Conservation (phyloP, 1,140 invertebrate species). For the Drosophila mayri region DNA sequence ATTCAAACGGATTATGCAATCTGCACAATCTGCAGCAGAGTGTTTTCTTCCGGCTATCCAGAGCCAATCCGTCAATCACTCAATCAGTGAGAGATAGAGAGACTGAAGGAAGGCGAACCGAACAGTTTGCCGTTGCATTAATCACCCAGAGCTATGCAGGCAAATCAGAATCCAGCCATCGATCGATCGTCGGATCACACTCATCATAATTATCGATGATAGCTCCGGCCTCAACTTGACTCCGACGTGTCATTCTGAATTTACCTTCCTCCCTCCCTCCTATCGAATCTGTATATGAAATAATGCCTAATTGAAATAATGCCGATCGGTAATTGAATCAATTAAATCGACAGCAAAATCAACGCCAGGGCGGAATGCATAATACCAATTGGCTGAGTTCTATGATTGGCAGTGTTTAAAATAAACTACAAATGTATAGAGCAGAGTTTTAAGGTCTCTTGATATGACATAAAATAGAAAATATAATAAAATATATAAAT, state of each 20-base stretch:
- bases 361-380: constrained; percentile 21
- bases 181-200: constrained; percentile 27
- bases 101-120: constrained; percentile 25
- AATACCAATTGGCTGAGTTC: constrained; percentile 9
- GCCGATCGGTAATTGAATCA: constrained; percentile 41
- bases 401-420: constrained; percentile 5
- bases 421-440: background rate
- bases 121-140: constrained; percentile 68
- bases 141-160: constrained; percentile 45
- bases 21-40: constrained; percentile 21
- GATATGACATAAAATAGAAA: no score
- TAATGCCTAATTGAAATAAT: constrained; percentile 43
- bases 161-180: constrained; percentile 33
- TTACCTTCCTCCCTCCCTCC: background rate
- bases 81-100: constrained; percentile 17
- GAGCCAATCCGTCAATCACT: constrained; percentile 63
- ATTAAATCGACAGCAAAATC: constrained; percentile 42
- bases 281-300: background rate
- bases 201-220: constrained; percentile 53
- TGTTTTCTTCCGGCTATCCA: constrained; percentile 59
- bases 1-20: constrained; percentile 60
- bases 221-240: constrained; percentile 23
- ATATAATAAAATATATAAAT: background rate
- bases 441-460: no score
- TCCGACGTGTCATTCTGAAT: constrained; percentile 32